Conservation (phyloP, 1,140 invertebrate genomes). For the Diprion similis region DNA sequence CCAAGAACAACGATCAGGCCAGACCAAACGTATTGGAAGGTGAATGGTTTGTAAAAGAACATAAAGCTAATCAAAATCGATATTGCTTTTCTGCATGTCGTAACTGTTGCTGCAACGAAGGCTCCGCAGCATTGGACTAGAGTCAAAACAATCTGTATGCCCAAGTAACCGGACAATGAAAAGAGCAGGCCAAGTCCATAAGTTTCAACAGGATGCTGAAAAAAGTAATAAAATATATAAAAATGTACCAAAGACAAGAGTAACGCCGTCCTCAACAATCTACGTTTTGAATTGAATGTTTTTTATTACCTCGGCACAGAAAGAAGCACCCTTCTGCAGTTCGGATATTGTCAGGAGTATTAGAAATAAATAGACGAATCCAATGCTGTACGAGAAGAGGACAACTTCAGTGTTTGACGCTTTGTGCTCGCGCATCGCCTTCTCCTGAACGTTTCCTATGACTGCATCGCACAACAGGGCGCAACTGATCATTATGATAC, state of each 20-base stretch:
- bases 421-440: conserved; percentile 84
- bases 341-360: conserved; percentile 78
- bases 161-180: conserved; percentile 88
- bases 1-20: conserved; percentile 85
- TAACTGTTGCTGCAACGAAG: conserved; percentile 90
- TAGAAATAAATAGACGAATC: conserved; percentile 84
- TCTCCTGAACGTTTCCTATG: conserved; percentile 97
- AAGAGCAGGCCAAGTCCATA: conserved; percentile 89
- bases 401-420: conserved; percentile 92
- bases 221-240: conserved; percentile 33
- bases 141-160: conserved; percentile 90
- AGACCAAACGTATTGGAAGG: conserved; percentile 90
- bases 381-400: conserved; percentile 91
- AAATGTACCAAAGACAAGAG: conserved; percentile 8
- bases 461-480: conserved; percentile 91
- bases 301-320: conserved; percentile 76
- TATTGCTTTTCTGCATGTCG: conserved; percentile 86
- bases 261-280: not conserved
- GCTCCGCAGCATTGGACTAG: conserved; percentile 88
- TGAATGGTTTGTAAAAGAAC: conserved; percentile 94
- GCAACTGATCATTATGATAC: conserved; percentile 85
- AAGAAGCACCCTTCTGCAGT: conserved; percentile 75
- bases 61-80: conserved; percentile 93
- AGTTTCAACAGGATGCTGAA: conserved; percentile 75
- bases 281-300: not conserved